Percentiles rank a stretch among this genome's conserved stretches.
Evolutionary conservation across 2,113 vertebrate genomes (phyloP).

Genomic region (Marmota flaviventris): DNA sequence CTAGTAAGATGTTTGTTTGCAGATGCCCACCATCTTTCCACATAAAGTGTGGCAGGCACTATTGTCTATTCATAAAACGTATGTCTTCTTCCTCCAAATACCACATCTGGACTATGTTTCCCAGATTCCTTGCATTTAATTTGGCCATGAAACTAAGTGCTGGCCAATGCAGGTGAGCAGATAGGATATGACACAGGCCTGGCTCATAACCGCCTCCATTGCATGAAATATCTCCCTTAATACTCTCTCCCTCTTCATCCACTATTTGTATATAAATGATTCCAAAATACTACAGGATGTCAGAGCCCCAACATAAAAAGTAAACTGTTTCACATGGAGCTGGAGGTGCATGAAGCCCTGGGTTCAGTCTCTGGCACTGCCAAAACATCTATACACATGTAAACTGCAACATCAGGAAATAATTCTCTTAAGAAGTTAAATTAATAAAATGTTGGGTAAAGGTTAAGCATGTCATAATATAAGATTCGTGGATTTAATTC

Average conservation of each 20-base stretch:
- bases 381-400: neutral
- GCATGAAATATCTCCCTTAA: neutral
- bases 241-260: neutral
- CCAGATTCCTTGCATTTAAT: too few relatives aligned
- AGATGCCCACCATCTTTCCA: neutral
- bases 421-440: neutral
- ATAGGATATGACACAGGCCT: neutral
- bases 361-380: neutral
- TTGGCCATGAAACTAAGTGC: neutral
- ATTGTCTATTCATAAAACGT: neutral
- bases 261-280: neutral
- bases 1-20: neutral
- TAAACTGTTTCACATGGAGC: too few relatives aligned
- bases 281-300: neutral
- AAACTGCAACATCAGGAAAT: neutral
- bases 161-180: neutral
- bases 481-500: neutral
- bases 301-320: neutral
- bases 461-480: neutral
- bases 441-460: neutral
- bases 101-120: neutral
- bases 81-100: neutral
- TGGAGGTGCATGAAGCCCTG: neutral
- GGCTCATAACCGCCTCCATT: too few relatives aligned
- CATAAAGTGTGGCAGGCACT: neutral